phyloP scores from a whole-genome alignment of 1,140 invertebrate species.

The Drosophila lacteicornis region DNA sequence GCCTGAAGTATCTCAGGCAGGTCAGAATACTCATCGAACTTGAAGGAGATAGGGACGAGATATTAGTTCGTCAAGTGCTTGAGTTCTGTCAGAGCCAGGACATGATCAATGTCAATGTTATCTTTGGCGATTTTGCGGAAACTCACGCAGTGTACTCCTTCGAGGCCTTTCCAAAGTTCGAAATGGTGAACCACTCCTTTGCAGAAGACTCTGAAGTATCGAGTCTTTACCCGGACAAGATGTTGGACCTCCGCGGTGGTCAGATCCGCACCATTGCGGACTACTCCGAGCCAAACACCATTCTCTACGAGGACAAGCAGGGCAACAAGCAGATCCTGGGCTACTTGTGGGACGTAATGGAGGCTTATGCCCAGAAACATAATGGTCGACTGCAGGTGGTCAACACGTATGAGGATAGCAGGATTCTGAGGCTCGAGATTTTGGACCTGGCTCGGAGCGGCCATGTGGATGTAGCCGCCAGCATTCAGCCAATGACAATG shows the following conservation, averaged over 20 bases:
- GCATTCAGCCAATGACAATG: constrained; percentile 56
- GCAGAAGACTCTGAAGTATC: neutral
- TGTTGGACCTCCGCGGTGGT: constrained; percentile 23
- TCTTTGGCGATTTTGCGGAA: constrained; percentile 28
- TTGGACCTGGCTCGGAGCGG: constrained; percentile 40
- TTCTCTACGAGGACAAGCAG: constrained; percentile 40
- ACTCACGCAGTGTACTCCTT: constrained; percentile 30
- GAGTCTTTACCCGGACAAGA: constrained; percentile 53
- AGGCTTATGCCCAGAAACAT: constrained; percentile 37
- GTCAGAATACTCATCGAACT: constrained; percentile 55
- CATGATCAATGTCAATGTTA: constrained; percentile 45
- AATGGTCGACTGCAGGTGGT: constrained; percentile 45
- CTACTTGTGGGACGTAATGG: constrained; percentile 62
- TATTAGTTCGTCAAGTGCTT: constrained; percentile 17
- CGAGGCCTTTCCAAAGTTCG: constrained; percentile 38
- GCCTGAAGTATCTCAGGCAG: constrained; percentile 40
- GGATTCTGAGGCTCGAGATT: constrained; percentile 43
- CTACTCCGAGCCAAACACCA: constrained; percentile 65
- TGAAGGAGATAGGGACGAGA: constrained; percentile 2
- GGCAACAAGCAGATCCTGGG: constrained; percentile 41
- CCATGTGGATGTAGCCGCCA: constrained; percentile 51
- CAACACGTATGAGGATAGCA: constrained; percentile 1
- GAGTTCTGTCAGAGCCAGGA: constrained; percentile 30
- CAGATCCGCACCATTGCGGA: constrained; percentile 53
- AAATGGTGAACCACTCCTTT: constrained; percentile 16